phyloP scores from a whole-genome alignment of 1,140 invertebrate species.

The Maconellicoccus hirsutus region DNA sequence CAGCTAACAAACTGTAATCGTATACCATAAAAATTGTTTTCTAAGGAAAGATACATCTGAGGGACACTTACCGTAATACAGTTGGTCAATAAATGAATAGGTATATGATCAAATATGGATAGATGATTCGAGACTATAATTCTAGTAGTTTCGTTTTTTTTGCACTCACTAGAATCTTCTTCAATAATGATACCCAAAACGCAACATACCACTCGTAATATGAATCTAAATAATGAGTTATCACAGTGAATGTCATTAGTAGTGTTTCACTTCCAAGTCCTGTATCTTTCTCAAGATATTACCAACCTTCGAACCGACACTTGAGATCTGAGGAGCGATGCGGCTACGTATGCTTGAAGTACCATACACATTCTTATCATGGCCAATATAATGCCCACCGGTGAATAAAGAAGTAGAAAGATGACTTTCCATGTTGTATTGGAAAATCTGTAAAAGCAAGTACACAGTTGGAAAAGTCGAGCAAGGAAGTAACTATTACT shows the following conservation, averaged over 20 bases:
- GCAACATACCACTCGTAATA: conserved; percentile 11
- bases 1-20: neutral
- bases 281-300: neutral
- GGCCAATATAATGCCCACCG: neutral
- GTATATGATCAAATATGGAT: conserved; percentile 41
- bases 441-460: conserved; percentile 10
- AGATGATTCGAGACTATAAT: conserved; percentile 43
- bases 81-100: conserved; percentile 39
- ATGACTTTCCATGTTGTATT: conserved; percentile 10
- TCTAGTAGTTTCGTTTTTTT: conserved; percentile 24
- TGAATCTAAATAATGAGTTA: conserved; percentile 1
- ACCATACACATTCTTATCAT: conserved; percentile 13
- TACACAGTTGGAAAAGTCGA: neutral
- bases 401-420: neutral
- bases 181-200: neutral
- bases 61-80: conserved; percentile 36
- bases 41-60: neutral
- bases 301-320: neutral
- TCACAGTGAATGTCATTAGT: neutral
- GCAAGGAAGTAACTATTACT: neutral
- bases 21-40: neutral
- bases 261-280: neutral
- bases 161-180: conserved; percentile 10
- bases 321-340: neutral
- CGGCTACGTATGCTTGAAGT: neutral